These are phyloP conservation scores for Lethenteron reissneri DNA, from an alignment of 2,113 vertebrate genomes.

Conservation along the genomic window DNA sequence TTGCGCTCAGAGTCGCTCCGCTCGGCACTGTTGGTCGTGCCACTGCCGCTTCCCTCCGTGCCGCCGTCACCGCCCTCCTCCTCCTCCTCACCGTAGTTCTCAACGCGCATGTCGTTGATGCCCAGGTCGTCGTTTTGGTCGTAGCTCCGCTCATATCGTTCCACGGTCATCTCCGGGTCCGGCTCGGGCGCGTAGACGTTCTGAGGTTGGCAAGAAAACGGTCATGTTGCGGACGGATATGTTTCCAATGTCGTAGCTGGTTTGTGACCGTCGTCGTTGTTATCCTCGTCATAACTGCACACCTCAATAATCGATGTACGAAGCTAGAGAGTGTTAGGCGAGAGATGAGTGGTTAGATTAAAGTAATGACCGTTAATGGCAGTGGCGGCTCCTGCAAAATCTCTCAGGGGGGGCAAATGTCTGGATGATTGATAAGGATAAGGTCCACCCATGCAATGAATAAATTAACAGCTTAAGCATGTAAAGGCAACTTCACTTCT, in stretches of 20 bases:
- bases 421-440: no score
- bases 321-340: not conserved
- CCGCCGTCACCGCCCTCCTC: no score
- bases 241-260: not conserved
- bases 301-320: not conserved
- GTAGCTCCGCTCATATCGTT: constrained; percentile 44
- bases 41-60: no score
- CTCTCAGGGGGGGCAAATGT: no score
- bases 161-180: constrained; percentile 50
- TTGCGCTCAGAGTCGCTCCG: no score
- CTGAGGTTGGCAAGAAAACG: constrained; percentile 18
- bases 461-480: no score
- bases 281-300: not conserved
- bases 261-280: not conserved
- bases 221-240: not conserved
- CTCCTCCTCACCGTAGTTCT: constrained; percentile 31
- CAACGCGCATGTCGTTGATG: constrained; percentile 74
- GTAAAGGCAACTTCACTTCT: no score
- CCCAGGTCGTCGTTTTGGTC: constrained; percentile 81
- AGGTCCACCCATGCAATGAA: no score
- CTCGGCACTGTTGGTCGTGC: no score
- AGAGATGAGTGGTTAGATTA: not conserved
- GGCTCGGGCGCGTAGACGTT: constrained; percentile 68
- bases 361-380: no score
- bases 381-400: no score